Conservation (phyloP, 2,888 invertebrate species). For the Nomada flava region DNA sequence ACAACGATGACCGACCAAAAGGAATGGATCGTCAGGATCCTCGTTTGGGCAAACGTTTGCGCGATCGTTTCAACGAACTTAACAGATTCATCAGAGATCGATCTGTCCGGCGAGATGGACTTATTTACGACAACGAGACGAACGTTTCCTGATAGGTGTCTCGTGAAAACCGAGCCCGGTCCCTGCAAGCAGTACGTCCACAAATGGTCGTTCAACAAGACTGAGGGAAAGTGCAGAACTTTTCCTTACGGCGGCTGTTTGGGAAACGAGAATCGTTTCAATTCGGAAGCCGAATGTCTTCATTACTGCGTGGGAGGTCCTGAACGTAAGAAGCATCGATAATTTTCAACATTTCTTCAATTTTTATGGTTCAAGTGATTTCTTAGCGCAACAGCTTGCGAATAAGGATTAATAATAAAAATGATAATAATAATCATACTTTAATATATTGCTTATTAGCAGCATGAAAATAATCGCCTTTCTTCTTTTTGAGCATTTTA, state of each 20-base stretch:
- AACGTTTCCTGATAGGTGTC: conserved; percentile 83
- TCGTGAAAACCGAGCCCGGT: conserved; percentile 85
- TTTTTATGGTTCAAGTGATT: neutral
- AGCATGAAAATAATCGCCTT: neutral
- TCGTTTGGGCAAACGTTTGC: conserved; percentile 72
- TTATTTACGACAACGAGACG: conserved; percentile 74
- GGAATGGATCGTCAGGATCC: conserved; percentile 78
- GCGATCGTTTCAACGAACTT: conserved; percentile 64
- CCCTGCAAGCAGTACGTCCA: conserved; percentile 88
- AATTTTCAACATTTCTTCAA: neutral
- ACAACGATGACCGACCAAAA: conserved; percentile 76
- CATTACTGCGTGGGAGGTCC: conserved; percentile 87
- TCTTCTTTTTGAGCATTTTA: neutral
- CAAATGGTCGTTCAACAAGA: conserved; percentile 89
- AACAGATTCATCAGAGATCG: conserved; percentile 74
- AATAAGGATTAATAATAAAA: too few species aligned
- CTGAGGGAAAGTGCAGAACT: conserved; percentile 85
- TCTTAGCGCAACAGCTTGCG: too few species aligned
- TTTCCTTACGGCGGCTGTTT: conserved; percentile 90
- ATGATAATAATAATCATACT: too few species aligned
- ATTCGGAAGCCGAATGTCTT: conserved; percentile 88
- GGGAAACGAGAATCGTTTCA: conserved; percentile 89
- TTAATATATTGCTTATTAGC: neutral
- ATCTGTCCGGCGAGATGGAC: conserved; percentile 68
- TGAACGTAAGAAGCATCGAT: conserved; percentile 76